phyloP scores from a whole-genome alignment of 2,888 invertebrate species.

The Philonicus albiceps region DNA sequence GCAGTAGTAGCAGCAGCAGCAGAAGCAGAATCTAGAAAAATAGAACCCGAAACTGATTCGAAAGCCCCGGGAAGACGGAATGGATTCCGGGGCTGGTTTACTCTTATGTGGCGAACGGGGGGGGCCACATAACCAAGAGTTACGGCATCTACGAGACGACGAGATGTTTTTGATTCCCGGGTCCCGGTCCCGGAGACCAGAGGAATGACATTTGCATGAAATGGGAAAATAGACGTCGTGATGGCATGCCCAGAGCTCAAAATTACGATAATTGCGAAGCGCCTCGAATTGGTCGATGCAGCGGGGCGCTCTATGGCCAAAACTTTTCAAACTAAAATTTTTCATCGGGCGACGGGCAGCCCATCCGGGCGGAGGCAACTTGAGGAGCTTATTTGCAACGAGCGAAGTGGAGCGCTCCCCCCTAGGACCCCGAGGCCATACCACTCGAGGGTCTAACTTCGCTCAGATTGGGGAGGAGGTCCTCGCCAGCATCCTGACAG shows the following conservation, averaged over 20 bases:
- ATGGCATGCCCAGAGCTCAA: conserved; percentile 45
- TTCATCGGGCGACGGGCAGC: neutral
- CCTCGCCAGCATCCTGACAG: conserved; percentile 15
- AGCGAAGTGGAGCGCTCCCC: neutral
- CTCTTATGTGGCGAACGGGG: conserved; percentile 41
- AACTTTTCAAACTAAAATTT: conserved; percentile 40
- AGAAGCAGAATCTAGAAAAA: conserved; percentile 24
- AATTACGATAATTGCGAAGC: conserved; percentile 46
- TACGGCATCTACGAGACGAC: conserved; percentile 47
- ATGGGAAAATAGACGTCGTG: conserved; percentile 45
- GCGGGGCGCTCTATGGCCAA: conserved; percentile 38
- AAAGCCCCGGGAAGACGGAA: conserved; percentile 25
- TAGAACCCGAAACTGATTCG: conserved; percentile 41
- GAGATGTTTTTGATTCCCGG: conserved; percentile 44
- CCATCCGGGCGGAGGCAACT: neutral
- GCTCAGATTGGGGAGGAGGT: conserved; percentile 19
- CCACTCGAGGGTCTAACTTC: neutral
- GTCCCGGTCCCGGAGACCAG: conserved; percentile 33
- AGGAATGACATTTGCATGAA: conserved; percentile 49
- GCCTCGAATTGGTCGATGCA: conserved; percentile 44
- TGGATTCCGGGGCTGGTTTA: conserved; percentile 22
- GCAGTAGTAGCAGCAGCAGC: conserved; percentile 15
- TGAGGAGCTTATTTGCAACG: neutral
- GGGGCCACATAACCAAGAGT: conserved; percentile 42
- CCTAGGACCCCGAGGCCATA: too few relatives aligned